A percentile compares a stretch with the other conserved stretches of the same genome.
These are phyloP conservation scores for Drymonia ruficornis DNA, from an alignment of 2,888 invertebrate species.

Conservation along the genomic window DNA sequence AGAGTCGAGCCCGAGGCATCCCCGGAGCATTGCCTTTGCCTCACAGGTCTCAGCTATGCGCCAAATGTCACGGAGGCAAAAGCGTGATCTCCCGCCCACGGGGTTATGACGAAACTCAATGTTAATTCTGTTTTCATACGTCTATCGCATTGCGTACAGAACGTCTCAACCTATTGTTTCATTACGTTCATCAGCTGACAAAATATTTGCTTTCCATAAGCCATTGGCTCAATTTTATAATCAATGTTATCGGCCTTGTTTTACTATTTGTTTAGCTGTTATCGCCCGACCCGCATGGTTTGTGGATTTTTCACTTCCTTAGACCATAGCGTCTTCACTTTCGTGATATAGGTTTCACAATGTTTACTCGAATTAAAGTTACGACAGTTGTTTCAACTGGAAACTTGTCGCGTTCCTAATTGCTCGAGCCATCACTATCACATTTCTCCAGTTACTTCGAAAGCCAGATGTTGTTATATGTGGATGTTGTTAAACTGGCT, in stretches of 20 bases:
- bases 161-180: conserved; percentile 34
- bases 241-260: conserved; percentile 43
- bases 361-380: neutral
- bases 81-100: conserved; percentile 58
- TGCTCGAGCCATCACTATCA: conserved; percentile 57
- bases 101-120: conserved; percentile 43
- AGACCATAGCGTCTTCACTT: conserved; percentile 10
- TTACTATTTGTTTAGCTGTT: conserved; percentile 38
- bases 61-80: conserved; percentile 74
- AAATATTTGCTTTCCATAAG: conserved; percentile 53
- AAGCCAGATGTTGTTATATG: conserved; percentile 67
- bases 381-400: conserved; percentile 31
- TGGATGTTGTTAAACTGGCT: conserved; percentile 66
- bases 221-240: conserved; percentile 55
- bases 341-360: conserved; percentile 13
- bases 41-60: conserved; percentile 54
- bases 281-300: conserved; percentile 23
- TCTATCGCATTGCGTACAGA: conserved; percentile 21
- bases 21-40: conserved; percentile 52
- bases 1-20: conserved; percentile 59
- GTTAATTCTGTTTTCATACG: conserved; percentile 28
- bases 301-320: conserved; percentile 13
- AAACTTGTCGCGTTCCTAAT: conserved; percentile 60
- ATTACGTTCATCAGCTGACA: conserved; percentile 51
- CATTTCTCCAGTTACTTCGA: conserved; percentile 72